A percentile compares a stretch with the other conserved stretches of the same genome.
These are phyloP conservation scores for Montipora efflorescens DNA, from an alignment of 64 coral and sea anemone species.

Conservation along the genomic window DNA sequence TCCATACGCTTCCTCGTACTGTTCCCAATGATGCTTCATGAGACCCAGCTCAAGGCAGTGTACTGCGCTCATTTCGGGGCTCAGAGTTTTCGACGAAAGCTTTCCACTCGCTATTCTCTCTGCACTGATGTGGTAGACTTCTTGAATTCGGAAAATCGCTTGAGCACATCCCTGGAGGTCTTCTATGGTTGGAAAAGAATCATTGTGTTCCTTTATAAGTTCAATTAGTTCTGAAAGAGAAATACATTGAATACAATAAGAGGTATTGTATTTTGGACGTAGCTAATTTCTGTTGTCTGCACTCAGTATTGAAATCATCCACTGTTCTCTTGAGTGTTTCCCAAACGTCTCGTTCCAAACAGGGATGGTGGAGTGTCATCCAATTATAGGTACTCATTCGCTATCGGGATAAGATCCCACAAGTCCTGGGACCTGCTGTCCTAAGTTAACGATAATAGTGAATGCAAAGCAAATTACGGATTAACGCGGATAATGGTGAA, in stretches of 20 bases:
- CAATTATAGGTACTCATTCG: too few species aligned
- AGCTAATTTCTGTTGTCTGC: too few species aligned
- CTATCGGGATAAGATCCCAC: too few species aligned
- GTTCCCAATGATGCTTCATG: conserved; percentile 62
- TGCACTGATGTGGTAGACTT: conserved; percentile 86
- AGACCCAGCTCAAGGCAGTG: conserved; percentile 91
- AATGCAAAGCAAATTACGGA: too few species aligned
- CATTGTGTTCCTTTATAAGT: conserved; percentile 43
- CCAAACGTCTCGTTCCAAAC: too few species aligned
- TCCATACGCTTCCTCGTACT: conserved; percentile 52
- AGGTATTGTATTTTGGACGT: too few species aligned
- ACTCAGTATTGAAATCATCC: too few species aligned
- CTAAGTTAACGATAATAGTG: too few species aligned
- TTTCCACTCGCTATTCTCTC: conserved; percentile 69
- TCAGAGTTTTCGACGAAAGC: conserved; percentile 69
- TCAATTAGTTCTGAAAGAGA: conserved; percentile 37
- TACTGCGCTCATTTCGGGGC: conserved; percentile 66
- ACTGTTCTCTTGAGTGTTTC: too few species aligned
- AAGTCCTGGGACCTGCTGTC: too few species aligned
- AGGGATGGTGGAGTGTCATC: too few species aligned
- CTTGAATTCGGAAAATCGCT: conserved; percentile 88
- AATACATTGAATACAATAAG: not conserved
- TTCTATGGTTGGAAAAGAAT: conserved; percentile 55
- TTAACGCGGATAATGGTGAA: too few species aligned
- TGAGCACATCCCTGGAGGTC: conserved; percentile 77